Percentiles rank a stretch among this genome's conserved stretches.
Conservation (phyloP, 2,888 invertebrate genomes). For the Trachelus iudaicus region DNA sequence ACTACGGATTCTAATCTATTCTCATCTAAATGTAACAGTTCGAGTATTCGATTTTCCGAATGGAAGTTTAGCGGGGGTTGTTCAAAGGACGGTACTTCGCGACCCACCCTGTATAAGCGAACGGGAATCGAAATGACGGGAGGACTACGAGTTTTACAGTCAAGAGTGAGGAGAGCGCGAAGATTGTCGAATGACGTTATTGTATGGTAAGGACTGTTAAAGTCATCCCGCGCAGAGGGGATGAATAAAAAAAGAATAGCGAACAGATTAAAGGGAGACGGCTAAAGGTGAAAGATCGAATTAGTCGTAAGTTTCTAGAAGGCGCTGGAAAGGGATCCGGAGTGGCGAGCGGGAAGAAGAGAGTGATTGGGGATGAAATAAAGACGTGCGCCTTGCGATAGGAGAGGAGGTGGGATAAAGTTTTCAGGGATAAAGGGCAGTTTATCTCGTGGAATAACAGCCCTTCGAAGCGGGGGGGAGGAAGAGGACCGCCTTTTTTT, state of each 20-base stretch:
- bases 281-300: not conserved
- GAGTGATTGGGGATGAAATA: slow-evolving; percentile 29
- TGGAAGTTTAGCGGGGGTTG: not conserved
- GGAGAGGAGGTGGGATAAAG: slow-evolving; percentile 29
- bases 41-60: not conserved
- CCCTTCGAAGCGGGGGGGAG: slow-evolving; percentile 2
- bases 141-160: not conserved
- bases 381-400: slow-evolving; percentile 22
- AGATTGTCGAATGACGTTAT: not conserved
- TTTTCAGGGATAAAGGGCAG: slow-evolving; percentile 48
- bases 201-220: not conserved
- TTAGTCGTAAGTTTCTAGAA: not conserved
- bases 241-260: not conserved
- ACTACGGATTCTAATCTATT: not conserved
- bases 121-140: not conserved
- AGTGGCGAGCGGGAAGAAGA: not conserved
- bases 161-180: not conserved
- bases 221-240: not conserved
- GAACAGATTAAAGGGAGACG: not conserved
- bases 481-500: slow-evolving; percentile 23
- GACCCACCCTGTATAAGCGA: not conserved
- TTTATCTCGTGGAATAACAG: slow-evolving; percentile 56
- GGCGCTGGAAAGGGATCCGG: not conserved
- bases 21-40: not conserved
- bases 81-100: not conserved